These are phyloP conservation scores for Bradypus variegatus DNA, from an alignment of 2,797 vertebrate species.

Conservation along the genomic window DNA sequence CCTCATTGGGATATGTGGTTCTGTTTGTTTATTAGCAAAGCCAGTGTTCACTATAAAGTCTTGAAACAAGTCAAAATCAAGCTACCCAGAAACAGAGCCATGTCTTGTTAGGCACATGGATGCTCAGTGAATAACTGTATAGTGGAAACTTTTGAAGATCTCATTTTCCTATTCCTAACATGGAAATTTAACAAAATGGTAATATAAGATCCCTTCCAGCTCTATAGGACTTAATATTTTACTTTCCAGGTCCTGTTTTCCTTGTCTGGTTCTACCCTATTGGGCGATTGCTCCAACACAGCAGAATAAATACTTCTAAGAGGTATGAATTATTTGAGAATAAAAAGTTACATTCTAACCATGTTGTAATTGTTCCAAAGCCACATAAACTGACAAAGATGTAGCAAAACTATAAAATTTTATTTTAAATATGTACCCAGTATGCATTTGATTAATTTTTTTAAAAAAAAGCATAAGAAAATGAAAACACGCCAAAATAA, in stretches of 20 bases:
- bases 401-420: not conserved
- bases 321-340: not conserved
- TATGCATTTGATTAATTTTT: not conserved
- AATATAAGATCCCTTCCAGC: not conserved
- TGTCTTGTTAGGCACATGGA: not conserved
- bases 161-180: not conserved
- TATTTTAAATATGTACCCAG: not conserved
- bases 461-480: not conserved
- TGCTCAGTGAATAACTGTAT: not conserved
- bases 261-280: not conserved
- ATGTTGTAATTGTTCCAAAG: not conserved
- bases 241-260: not conserved
- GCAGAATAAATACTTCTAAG: not conserved
- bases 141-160: not conserved
- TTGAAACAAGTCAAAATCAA: not conserved
- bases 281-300: not conserved
- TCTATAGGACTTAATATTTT: not conserved
- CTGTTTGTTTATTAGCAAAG: conserved; percentile 19
- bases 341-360: not conserved
- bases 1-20: not conserved
- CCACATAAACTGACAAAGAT: not conserved
- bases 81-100: not conserved
- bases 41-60: conserved; percentile 16
- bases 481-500: not conserved
- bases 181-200: not conserved